phyloP scores from a whole-genome alignment of 2,888 invertebrate genomes.

The Petrolisthes manimaculis region DNA sequence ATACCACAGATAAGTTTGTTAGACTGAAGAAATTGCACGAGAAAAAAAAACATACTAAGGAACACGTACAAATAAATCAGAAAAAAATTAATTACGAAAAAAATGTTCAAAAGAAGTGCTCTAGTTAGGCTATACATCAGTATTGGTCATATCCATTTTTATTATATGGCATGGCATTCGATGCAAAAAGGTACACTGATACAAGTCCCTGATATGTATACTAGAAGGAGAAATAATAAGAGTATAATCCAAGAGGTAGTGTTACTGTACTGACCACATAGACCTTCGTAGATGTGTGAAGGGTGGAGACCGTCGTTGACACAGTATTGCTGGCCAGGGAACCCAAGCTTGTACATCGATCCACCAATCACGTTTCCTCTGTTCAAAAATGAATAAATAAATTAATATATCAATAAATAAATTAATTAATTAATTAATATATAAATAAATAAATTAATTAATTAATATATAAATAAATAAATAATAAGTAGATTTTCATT shows the following conservation, averaged over 20 bases:
- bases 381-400: conserved; percentile 67
- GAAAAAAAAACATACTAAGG: not conserved
- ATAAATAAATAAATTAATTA: too few relatives aligned
- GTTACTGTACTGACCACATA: conserved; percentile 83
- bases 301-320: conserved; percentile 78
- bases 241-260: not conserved
- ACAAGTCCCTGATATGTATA: not conserved
- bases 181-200: not conserved
- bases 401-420: too few relatives aligned
- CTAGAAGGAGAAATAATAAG: not conserved
- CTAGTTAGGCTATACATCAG: too few relatives aligned
- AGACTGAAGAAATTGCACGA: too few relatives aligned
- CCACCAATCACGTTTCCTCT: conserved; percentile 84
- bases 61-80: not conserved
- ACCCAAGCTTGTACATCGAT: conserved; percentile 82
- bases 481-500: too few relatives aligned
- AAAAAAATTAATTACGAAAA: too few relatives aligned
- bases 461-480: too few relatives aligned
- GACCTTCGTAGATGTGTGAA: conserved; percentile 81
- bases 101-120: too few relatives aligned
- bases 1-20: too few relatives aligned
- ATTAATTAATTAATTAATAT: too few relatives aligned
- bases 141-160: too few relatives aligned
- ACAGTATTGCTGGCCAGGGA: conserved; percentile 76
- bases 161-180: not conserved